Base-by-base conservation (phyloP, 2,888 invertebrate genomes). In the Drosophila nr. fundita region DNA sequence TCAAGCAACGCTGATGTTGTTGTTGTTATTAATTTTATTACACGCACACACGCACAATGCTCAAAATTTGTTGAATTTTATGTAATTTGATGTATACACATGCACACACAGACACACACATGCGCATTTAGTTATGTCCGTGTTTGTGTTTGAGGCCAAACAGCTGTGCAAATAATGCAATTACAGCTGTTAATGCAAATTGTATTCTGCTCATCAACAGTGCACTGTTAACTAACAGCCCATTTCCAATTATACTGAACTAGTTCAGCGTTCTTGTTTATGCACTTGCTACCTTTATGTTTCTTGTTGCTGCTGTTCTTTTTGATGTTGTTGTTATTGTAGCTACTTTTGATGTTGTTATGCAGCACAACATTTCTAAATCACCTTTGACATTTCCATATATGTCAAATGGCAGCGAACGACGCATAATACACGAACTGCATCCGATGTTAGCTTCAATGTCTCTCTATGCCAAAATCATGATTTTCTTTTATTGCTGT, bases 151-250 rank as follows among this genome's bases (percentile, higher is more conserved):
- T 73, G 34, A 34, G 60, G 24, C 10, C 52, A 68, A 78, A 78
- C 78, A 78, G 78, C 78, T 78, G 78, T 72, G 73, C 67, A 68
- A 77, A 78, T 78, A 78, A 75, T 78, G 68, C 68, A 75, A 68
- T 78, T 78, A 78, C 78, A 78, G 79, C 78, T 78, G 79, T 78
- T 67, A 75, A 65, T 75, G 75, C 78, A 78, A 67, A 74, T 58
- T 74, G 40, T 38, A 40, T 13, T 38, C 42, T 60, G 52, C 30
- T 36, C 60, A 53, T 29, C 52, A 64, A 72, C 71, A 82, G 64
- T 15, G 49, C 27, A 1, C 68, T 82, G 80, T 65, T 67, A 69
- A 64, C 49, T 70, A 83, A 76, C 82, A 84, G 63, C 30, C 18
- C 27, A 29, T 40, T 36, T 53, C 71, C 78, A 75, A 75, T 63